These are phyloP conservation scores for Lithobates sylvaticus DNA, from an alignment of 2,797 vertebrate species.

Conservation along the genomic window DNA sequence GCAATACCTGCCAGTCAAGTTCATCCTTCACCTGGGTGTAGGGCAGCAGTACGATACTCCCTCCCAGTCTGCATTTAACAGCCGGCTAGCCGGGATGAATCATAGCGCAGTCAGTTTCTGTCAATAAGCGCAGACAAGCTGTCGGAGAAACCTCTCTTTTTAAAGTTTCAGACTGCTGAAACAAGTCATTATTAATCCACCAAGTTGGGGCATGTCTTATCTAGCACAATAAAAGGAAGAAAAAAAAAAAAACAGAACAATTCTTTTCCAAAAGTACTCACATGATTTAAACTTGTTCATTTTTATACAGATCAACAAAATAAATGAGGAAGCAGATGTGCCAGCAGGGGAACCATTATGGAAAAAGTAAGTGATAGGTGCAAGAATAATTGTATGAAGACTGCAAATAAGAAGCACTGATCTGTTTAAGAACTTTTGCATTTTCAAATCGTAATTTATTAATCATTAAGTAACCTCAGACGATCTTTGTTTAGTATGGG, in stretches of 20 bases:
- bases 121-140: constrained; percentile 47
- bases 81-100: constrained; percentile 70
- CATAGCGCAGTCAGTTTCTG: constrained; percentile 70
- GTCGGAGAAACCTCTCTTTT: not conserved
- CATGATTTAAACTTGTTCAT: not conserved
- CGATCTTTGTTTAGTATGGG: no score
- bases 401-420: no score
- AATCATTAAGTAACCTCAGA: no score
- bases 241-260: not conserved
- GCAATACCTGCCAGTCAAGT: constrained; percentile 76
- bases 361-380: not conserved
- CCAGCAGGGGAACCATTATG: not conserved
- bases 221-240: constrained; percentile 14
- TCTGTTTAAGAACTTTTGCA: no score
- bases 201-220: constrained; percentile 19
- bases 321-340: not conserved
- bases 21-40: constrained; percentile 76
- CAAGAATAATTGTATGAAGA: no score
- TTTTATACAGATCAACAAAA: not conserved
- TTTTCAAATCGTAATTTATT: no score
- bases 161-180: not conserved
- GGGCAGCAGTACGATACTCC: constrained; percentile 69
- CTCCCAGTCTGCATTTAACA: constrained; percentile 66
- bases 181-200: constrained; percentile 18
- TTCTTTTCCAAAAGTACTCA: not conserved